Percentiles rank a stretch among this genome's conserved stretches.
Conservation (phyloP, 2,888 invertebrate genomes). For the Polyommatus iphigenia region DNA sequence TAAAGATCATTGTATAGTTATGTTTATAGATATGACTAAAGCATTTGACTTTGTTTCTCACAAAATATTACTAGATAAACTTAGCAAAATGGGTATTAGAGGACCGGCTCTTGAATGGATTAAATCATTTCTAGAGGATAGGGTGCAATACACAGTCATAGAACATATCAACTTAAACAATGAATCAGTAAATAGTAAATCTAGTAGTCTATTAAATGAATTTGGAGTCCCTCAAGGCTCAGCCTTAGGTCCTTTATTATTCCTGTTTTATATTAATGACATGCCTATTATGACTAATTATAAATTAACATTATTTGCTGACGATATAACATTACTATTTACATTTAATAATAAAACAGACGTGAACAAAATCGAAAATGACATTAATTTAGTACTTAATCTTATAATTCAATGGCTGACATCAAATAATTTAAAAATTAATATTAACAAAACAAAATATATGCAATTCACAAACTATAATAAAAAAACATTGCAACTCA, state of each 20-base stretch:
- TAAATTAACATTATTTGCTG: too few relatives aligned
- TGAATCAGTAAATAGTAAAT: too few relatives aligned
- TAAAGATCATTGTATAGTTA: not conserved
- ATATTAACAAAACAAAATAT: not conserved
- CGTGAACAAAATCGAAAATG: not conserved
- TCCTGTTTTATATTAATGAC: not conserved
- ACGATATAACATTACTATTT: not conserved
- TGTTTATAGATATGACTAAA: not conserved
- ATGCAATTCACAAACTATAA: not conserved
- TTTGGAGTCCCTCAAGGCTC: too few relatives aligned
- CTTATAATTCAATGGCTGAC: not conserved
- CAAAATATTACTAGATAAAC: not conserved
- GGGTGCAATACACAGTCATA: too few relatives aligned
- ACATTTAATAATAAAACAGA: not conserved
- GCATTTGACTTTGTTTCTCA: not conserved
- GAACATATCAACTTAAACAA: too few relatives aligned
- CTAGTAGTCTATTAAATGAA: too few relatives aligned
- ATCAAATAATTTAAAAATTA: not conserved
- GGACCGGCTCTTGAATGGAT: not conserved
- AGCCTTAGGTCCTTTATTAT: too few relatives aligned
- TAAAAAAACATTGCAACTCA: not conserved
- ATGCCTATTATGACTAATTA: too few relatives aligned
- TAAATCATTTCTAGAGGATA: not conserved
- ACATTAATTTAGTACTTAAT: conserved; percentile 1
- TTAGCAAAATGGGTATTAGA: not conserved